These are phyloP conservation scores for Morus bassanus DNA, from an alignment of 2,797 vertebrate genomes.

Conservation along the genomic window DNA sequence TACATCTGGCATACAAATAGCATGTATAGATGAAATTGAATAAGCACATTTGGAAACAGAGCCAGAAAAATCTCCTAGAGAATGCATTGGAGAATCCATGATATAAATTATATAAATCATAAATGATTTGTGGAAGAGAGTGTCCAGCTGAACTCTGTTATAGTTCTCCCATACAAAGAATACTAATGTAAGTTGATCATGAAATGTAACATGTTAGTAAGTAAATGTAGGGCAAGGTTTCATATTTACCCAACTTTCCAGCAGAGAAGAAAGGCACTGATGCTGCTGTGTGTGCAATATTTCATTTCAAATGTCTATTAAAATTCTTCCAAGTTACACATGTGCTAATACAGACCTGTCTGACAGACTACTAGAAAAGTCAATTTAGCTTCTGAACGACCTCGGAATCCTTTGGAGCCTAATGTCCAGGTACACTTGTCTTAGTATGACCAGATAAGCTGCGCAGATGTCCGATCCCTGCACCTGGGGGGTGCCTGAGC, in stretches of 20 bases:
- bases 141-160: slow-evolving; percentile 14
- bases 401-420: background rate
- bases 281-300: background rate
- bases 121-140: background rate
- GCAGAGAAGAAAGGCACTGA: background rate
- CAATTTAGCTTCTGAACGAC: background rate
- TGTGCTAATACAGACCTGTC: background rate
- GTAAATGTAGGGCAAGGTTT: background rate
- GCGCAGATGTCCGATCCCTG: fast-evolving
- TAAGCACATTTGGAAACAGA: background rate
- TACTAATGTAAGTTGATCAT: slow-evolving; percentile 15
- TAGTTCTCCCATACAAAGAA: background rate
- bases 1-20: slow-evolving; percentile 30
- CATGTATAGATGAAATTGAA: slow-evolving; percentile 11
- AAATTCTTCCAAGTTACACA: background rate
- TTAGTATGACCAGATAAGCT: background rate
- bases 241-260: background rate
- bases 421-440: background rate
- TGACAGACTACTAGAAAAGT: background rate
- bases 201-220: background rate
- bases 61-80: background rate
- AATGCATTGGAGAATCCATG: background rate
- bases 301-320: background rate
- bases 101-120: background rate
- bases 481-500: background rate